Evolutionary conservation across 2,797 vertebrate genomes (phyloP).

Genomic region (Oreonectes daqikongensis): DNA sequence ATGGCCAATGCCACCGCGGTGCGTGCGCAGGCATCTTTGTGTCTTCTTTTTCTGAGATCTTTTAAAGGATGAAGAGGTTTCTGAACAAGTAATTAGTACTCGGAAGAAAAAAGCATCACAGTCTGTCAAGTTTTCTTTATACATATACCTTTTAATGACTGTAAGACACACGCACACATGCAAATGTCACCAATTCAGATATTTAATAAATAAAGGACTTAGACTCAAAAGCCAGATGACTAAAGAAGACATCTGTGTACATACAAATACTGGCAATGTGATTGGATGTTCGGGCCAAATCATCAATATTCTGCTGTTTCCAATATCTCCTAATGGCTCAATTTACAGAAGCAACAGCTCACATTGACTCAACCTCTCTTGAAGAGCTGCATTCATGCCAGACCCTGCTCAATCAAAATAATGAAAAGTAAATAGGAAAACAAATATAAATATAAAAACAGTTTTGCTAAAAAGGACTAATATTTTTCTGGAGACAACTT

Average conservation of each 20-base stretch:
- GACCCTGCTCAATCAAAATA: not conserved
- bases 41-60: not conserved
- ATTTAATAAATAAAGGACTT: constrained; percentile 1
- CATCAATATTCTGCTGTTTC: constrained; percentile 6
- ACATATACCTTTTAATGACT: constrained; percentile 42
- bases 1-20: not conserved
- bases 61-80: constrained; percentile 11
- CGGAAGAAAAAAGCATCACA: constrained; percentile 15
- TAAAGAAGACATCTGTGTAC: constrained; percentile 5
- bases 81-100: constrained; percentile 53
- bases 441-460: not conserved
- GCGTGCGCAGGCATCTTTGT: not conserved
- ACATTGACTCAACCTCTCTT: not conserved
- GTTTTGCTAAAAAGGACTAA: not conserved
- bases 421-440: not conserved
- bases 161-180: not conserved
- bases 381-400: not conserved
- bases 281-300: constrained; percentile 3
- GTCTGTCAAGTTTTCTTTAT: constrained; percentile 45
- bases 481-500: not conserved
- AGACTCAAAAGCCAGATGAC: not conserved
- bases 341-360: not conserved
- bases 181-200: constrained; percentile 4
- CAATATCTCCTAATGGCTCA: constrained; percentile 3
- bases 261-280: constrained; percentile 21